Evolutionary conservation across 2,113 vertebrate species (phyloP), one percentile per base, ranked within the genome.

Genomic region (Tachuris rubrigastra): DNA sequence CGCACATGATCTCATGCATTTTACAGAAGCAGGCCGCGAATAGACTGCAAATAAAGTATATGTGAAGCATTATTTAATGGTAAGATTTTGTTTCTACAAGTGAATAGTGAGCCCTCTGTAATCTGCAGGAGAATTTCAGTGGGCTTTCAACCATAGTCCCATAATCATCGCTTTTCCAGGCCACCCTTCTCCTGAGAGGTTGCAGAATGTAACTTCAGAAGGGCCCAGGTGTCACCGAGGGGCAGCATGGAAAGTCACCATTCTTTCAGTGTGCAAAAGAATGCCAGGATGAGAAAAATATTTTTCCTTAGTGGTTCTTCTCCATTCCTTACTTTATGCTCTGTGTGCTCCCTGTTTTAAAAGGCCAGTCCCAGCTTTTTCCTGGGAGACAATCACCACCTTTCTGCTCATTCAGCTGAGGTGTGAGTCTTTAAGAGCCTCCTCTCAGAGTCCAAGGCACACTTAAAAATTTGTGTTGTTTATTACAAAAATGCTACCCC

Each of bases 21-120:
- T 93, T 93, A 87, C 76, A 93, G 76, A 81, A 75, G 84, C 42
- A 78, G 55, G 74, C 63, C 90, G 68, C 73, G 90, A 93, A 89
- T 35, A 31, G 47, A 59, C 19, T 49, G 60, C 60, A 93, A 87
- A 87, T 78, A 93, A 81, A 95, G 30, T 39, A 31, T 75, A 28
- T 27, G 72, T 63, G 69, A 89, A 87, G 67, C 65, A n/a, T 72
- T 74, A 90, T 81, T 89, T 95, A 93, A 89, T 87, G 65, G 68
- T 44, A 63, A 41, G 52, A 27, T 47, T 86, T 84, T 55, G 33
- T 55, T 95, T 73, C 35, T 75, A 56, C 28, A 25, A 46, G 47
- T 92, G 72, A 84, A 47, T 73, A 59, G 78, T 22, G 12, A 93
- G 50, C 33, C 62, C 20, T 83, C 23, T 73, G 17, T 58, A 74